Evolutionary conservation across 2,888 invertebrate genomes (phyloP), one percentile per base, ranked within the genome.

Genomic region (Opisthograptis luteolata): DNA sequence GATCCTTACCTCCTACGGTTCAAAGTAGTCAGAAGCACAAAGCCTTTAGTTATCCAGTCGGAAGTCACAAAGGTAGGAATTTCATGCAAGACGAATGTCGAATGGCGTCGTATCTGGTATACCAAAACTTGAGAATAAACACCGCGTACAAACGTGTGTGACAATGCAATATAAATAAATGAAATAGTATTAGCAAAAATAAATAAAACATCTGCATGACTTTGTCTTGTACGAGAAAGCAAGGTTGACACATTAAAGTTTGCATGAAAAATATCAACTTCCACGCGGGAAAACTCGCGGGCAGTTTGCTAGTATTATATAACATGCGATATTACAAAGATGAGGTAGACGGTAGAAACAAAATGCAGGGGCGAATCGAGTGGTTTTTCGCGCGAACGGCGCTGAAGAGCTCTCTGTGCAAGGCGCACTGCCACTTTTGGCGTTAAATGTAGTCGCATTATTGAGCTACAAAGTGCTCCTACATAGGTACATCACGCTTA

Each of bases 391-490:
- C 58, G 44, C 56, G 59, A 60, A 55, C 52, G 58, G 55, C 36
- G 47, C 28, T 63, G 54, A 62, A 57, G 69, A 56, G 58, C 48
- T 47, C 62, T 60, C 56, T 58, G 58, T 59, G 49, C 25, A 56
- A 60, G 58, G 57, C 59, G 62, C 65, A 58, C 62, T 60, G 66
- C 67, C 74, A 75, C 78, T 79, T 73, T 65, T 66, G 56, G 58
- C 68, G 55, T 57, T 64, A 68, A 73, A 71, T 72, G 67, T 70
- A 59, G 71, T 63, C 67, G 64, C 68, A 65, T 66, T 73, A 74
- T 79, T 66, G 75, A 74, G 74, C 73, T 70, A 67, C 71, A 76
- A 78, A 82, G 79, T 80, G 80, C 77, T 73, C 52, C 71, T 66
- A 65, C n/a, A n/a, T n/a, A n/a, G n/a, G n/a, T n/a, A n/a, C 66